Percentiles rank a stretch among this genome's conserved stretches.
These are phyloP conservation scores for Vanacampus margaritifer DNA, from an alignment of 2,113 vertebrate species.

Conservation along the genomic window DNA sequence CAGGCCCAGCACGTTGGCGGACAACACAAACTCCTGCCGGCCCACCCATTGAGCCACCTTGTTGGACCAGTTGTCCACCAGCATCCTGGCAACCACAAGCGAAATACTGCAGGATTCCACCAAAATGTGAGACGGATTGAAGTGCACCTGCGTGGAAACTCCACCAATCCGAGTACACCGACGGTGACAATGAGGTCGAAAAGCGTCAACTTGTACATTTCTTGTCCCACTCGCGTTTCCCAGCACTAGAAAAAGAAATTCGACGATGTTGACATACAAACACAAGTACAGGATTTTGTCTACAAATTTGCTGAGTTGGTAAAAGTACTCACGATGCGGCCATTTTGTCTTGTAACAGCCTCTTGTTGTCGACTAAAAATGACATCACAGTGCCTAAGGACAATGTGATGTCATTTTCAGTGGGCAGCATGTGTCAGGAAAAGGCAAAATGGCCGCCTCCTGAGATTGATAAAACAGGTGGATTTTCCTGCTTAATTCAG, in stretches of 20 bases:
- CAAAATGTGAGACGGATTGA: neutral
- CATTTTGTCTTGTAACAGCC: too few species aligned
- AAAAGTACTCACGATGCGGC: neutral
- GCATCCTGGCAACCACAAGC: constrained; percentile 65
- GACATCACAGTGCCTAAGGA: too few species aligned
- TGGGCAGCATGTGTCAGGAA: too few species aligned
- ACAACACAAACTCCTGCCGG: constrained; percentile 81
- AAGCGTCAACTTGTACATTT: constrained; percentile 87
- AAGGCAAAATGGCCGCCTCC: too few species aligned
- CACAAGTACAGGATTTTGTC: neutral
- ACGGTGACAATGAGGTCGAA: constrained; percentile 83
- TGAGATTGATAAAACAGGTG: too few species aligned
- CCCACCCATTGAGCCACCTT: constrained; percentile 67
- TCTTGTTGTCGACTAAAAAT: too few species aligned
- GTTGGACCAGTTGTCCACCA: constrained; percentile 74
- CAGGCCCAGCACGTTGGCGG: constrained; percentile 79
- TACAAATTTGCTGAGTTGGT: neutral
- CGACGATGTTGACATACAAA: neutral
- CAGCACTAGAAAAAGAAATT: constrained; percentile 76
- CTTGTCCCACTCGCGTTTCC: constrained; percentile 86
- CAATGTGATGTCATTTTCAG: too few species aligned
- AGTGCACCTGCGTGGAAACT: constrained; percentile 82
- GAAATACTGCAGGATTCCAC: neutral
- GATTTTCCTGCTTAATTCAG: too few species aligned
- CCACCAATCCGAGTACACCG: constrained; percentile 71